Conservation (phyloP, 2,797 vertebrate genomes). For the Arrhamphus sclerolepis region DNA sequence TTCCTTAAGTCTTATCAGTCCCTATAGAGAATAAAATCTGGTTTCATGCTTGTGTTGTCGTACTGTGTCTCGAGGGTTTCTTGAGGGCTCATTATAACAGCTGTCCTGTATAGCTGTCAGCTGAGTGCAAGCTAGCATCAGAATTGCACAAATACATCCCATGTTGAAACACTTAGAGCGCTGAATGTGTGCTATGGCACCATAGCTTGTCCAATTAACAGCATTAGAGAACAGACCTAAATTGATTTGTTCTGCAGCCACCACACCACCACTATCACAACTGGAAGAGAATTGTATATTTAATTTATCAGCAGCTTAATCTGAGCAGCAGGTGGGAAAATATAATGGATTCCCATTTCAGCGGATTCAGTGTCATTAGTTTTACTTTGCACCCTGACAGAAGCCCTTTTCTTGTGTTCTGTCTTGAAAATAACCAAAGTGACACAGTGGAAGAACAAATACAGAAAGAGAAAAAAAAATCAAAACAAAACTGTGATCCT, state of each 20-base stretch:
- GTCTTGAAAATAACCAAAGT: too few species aligned
- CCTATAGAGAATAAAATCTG: slow-evolving; percentile 14
- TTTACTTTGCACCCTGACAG: neutral
- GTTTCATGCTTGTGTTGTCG: slow-evolving; percentile 31
- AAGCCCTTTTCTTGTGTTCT: too few species aligned
- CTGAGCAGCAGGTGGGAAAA: slow-evolving; percentile 16
- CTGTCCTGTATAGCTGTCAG: slow-evolving; percentile 31
- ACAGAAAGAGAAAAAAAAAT: too few species aligned
- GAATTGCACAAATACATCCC: slow-evolving; percentile 24
- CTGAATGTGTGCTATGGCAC: slow-evolving; percentile 6
- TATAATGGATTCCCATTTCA: slow-evolving; percentile 17
- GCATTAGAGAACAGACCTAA: slow-evolving; percentile 39
- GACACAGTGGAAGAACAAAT: too few species aligned
- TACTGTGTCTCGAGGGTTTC: slow-evolving; percentile 23
- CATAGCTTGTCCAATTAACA: slow-evolving; percentile 55
- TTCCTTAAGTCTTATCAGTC: slow-evolving; percentile 13
- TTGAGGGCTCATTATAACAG: slow-evolving; percentile 42
- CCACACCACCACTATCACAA: slow-evolving; percentile 16
- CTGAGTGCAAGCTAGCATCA: slow-evolving; percentile 40
- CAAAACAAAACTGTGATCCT: too few species aligned
- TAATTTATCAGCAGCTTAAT: neutral
- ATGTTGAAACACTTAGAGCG: slow-evolving; percentile 17
- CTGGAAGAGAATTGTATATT: slow-evolving; percentile 33
- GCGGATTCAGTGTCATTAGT: neutral
- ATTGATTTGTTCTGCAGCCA: slow-evolving; percentile 36